Conservation (phyloP, 2,797 vertebrate species). For the Prionace glauca region DNA sequence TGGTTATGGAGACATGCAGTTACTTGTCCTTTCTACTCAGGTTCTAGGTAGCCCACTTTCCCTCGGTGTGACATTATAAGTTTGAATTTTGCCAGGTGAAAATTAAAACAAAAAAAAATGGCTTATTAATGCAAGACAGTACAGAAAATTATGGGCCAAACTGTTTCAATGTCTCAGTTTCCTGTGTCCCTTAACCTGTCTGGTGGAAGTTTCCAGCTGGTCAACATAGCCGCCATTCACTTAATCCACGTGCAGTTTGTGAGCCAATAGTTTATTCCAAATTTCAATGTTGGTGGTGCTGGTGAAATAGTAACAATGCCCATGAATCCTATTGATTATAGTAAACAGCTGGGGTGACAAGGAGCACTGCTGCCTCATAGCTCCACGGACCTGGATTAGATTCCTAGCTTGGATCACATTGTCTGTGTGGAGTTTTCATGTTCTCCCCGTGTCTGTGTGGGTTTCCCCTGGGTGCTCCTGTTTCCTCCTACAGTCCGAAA, state of each 20-base stretch:
- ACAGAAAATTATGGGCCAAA: neutral
- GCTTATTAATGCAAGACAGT: neutral
- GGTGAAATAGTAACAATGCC: neutral
- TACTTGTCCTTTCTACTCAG: neutral
- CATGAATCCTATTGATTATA: neutral
- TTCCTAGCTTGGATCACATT: too few relatives aligned
- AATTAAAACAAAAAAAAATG: neutral
- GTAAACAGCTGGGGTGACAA: neutral
- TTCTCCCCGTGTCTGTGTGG: too few relatives aligned
- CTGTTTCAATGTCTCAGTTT: neutral
- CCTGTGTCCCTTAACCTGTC: neutral
- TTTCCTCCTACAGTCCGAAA: too few relatives aligned
- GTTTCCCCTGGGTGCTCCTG: too few relatives aligned
- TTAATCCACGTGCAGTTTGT: neutral
- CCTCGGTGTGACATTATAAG: neutral
- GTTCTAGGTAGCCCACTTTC: neutral
- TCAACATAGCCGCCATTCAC: neutral
- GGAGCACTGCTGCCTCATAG: too few relatives aligned
- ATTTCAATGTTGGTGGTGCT: neutral
- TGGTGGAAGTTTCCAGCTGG: neutral
- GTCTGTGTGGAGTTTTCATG: too few relatives aligned
- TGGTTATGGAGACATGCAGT: neutral
- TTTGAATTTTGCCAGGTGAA: neutral
- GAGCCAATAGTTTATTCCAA: neutral
- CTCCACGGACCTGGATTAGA: too few relatives aligned